Evolutionary conservation across 2,113 vertebrate species (phyloP).

Genomic region (Corythaeola cristata): DNA sequence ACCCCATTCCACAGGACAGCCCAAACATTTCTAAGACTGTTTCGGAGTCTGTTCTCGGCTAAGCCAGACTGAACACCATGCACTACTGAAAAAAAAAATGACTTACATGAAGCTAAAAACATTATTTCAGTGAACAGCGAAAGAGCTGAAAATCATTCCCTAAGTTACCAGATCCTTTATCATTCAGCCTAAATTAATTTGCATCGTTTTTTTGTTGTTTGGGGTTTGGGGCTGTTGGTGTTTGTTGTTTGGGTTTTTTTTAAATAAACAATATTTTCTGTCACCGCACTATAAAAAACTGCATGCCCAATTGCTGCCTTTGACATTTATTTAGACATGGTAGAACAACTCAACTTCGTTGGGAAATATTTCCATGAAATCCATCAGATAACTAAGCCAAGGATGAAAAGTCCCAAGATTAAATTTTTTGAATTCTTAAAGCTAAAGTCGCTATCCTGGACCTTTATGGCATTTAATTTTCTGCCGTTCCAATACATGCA

Average conservation of each 20-base stretch:
- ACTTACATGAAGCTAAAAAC: not conserved
- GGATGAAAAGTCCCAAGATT: conserved; percentile 10
- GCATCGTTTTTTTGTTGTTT: not conserved
- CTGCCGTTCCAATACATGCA: conserved; percentile 9
- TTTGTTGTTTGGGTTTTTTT: not conserved
- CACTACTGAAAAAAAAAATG: not conserved
- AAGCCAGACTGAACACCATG: not conserved
- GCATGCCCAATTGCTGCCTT: not conserved
- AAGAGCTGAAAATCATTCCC: not conserved
- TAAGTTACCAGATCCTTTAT: not conserved
- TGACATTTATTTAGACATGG: conserved; percentile 31
- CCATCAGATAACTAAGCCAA: conserved; percentile 48
- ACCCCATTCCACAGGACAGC: not conserved
- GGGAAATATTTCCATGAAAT: conserved; percentile 6
- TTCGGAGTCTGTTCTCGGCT: not conserved
- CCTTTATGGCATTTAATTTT: conserved; percentile 50
- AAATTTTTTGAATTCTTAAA: conserved; percentile 36
- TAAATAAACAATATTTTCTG: not conserved
- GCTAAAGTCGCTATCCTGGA: conserved; percentile 24
- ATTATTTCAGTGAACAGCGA: not conserved
- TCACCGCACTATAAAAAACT: not conserved
- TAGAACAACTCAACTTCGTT: conserved; percentile 17
- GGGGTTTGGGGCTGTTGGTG: not conserved
- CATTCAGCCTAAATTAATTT: not conserved
- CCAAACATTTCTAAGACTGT: not conserved